These are phyloP conservation scores for Aselliscus stoliczkanus DNA, from an alignment of 2,797 vertebrate genomes.

Conservation along the genomic window DNA sequence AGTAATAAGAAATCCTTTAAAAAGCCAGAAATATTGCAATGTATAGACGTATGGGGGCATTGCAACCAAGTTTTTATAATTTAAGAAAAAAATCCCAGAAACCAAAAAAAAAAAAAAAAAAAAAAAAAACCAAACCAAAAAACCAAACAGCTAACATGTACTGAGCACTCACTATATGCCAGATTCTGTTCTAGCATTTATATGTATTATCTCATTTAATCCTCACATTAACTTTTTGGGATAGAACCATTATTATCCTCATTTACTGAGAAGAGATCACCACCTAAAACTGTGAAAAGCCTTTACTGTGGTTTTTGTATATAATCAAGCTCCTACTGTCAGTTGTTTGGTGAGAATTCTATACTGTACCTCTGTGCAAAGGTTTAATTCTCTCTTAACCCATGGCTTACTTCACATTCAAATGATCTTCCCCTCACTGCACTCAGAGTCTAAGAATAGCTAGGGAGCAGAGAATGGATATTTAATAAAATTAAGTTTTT, in stretches of 20 bases:
- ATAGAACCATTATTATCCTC: background rate
- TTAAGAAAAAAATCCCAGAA: background rate
- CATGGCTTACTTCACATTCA: background rate
- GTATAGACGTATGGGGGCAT: background rate
- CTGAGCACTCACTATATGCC: background rate
- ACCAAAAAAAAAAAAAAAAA: background rate
- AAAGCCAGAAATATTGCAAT: background rate
- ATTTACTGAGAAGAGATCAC: background rate
- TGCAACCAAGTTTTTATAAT: constrained; percentile 20
- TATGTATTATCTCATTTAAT: background rate
- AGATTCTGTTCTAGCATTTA: background rate
- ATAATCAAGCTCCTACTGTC: background rate
- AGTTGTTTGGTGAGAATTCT: background rate
- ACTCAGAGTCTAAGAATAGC: background rate
- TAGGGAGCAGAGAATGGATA: background rate
- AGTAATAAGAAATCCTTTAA: background rate
- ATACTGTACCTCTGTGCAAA: background rate
- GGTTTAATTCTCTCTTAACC: background rate
- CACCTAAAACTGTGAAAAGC: background rate
- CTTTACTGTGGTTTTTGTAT: background rate
- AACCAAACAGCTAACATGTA: background rate
- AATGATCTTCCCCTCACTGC: background rate
- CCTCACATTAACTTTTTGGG: background rate
- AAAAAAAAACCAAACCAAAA: background rate
- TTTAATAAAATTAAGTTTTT: background rate